Evolutionary conservation across 1,140 invertebrate species (phyloP), one percentile per base, ranked within the genome.

Genomic region (Lutraria rhynchaena): DNA sequence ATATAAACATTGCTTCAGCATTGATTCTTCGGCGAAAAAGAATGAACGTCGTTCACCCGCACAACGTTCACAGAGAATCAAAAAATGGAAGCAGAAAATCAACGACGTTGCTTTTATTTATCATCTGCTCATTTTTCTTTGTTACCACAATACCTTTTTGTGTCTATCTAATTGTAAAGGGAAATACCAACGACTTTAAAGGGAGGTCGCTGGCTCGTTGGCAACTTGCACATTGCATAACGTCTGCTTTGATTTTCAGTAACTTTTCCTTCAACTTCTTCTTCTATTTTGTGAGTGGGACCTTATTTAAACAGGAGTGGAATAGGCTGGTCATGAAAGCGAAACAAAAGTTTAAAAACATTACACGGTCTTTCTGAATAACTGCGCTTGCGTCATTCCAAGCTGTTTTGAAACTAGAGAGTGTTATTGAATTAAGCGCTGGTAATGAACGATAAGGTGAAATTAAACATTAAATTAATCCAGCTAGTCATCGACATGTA

Each of bases 281-380:
- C 17, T 67, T 67, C 63, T 67, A 67, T 24, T 67, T 67, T 44
- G 3, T 44, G n/a, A n/a, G n/a, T n/a, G n/a, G n/a, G n/a, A n/a
- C n/a, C n/a, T n/a, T n/a, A n/a, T n/a, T n/a, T n/a, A 4, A 44
- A 19, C 41, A 27, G 9, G 41, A 67, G 31, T 67, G 63, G 63
- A 67, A 44, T 3, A 11, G 22, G 4, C 4, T 67, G 7, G 11
- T 55, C 4, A n/a, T 9, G n/a, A 24, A 11, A n/a, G 5, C 24
- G 19, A 55, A n/a, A 4, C 19, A n/a, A 17, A 55, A 4, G n/a
- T n/a, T 9, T 55, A 55, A 55, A n/a, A 24, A n/a, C n/a, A n/a
- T n/a, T n/a, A n/a, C n/a, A n/a, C n/a, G n/a, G n/a, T n/a, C n/a
- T n/a, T n/a, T n/a, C n/a, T n/a, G n/a, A n/a, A n/a, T n/a, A n/a